Evolutionary conservation across 2,888 invertebrate species (phyloP).

Genomic region (Portevinia maculata): DNA sequence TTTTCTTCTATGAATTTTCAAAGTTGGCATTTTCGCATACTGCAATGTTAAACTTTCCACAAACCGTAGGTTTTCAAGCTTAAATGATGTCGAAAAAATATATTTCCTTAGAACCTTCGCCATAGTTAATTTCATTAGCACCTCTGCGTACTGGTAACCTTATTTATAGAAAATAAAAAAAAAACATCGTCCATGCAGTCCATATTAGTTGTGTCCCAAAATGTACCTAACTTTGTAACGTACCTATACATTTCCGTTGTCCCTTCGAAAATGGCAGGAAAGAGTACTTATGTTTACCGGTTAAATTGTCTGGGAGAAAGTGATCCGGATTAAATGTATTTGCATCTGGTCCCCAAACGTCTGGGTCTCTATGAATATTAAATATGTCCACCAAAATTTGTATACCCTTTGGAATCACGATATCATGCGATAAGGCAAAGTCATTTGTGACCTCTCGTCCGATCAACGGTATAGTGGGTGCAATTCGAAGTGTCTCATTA

Average conservation of each 20-base stretch:
- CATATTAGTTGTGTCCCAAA: too few species aligned
- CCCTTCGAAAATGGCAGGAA: constrained; percentile 78
- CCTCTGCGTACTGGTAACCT: constrained; percentile 58
- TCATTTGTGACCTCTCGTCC: constrained; percentile 71
- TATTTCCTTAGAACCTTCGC: constrained; percentile 47
- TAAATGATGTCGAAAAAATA: constrained; percentile 43
- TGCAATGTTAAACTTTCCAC: constrained; percentile 52
- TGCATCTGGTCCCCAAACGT: constrained; percentile 77
- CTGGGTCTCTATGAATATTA: constrained; percentile 74
- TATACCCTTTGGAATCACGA: constrained; percentile 70
- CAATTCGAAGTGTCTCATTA: constrained; percentile 76
- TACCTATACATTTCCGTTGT: constrained; percentile 77
- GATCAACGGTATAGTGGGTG: constrained; percentile 76
- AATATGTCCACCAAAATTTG: constrained; percentile 73
- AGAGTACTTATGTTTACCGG: constrained; percentile 75
- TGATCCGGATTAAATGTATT: constrained; percentile 75
- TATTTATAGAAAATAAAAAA: background rate
- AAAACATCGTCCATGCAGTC: too few species aligned
- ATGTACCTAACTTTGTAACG: too few species aligned
- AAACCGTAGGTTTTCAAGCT: constrained; percentile 38
- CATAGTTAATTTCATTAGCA: constrained; percentile 47
- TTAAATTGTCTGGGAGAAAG: constrained; percentile 75
- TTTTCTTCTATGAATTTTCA: constrained; percentile 46
- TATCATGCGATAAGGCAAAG: constrained; percentile 58
- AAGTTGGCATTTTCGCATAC: constrained; percentile 35